Evolutionary conservation across 2,113 vertebrate genomes (phyloP).

Genomic region (Axis porcinus): DNA sequence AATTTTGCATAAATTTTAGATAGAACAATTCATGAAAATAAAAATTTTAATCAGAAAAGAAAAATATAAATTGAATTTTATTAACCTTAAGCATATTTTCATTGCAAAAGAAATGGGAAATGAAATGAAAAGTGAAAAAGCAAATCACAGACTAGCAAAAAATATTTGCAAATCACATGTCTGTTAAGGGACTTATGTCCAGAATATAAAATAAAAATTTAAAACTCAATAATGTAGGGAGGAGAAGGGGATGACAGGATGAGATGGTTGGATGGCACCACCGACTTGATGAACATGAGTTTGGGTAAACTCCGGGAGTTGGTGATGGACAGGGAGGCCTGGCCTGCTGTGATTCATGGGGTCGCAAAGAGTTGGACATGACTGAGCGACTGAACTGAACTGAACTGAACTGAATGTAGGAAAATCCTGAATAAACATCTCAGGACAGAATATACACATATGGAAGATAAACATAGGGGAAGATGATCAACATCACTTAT

Average conservation of each 20-base stretch:
- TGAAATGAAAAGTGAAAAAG: background rate
- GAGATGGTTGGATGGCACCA: background rate
- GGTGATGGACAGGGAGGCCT: background rate
- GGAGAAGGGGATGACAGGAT: background rate
- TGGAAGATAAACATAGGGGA: background rate
- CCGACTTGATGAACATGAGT: background rate
- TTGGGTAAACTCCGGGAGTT: background rate
- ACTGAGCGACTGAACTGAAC: background rate
- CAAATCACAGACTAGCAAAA: background rate
- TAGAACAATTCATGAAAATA: background rate
- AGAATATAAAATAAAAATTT: background rate
- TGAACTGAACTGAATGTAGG: background rate
- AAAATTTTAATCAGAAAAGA: too few species aligned
- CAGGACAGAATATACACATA: background rate
- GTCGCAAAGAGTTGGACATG: accelerated
- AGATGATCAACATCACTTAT: background rate
- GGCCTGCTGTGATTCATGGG: accelerated
- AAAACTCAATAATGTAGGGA: background rate
- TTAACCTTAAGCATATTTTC: background rate
- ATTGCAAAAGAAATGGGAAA: background rate
- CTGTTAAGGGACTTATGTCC: background rate
- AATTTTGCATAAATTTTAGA: background rate
- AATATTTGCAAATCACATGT: background rate
- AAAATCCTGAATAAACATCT: background rate
- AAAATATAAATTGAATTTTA: background rate